Conservation (phyloP, 2,888 invertebrate genomes). For the Calliopum simillimum region DNA sequence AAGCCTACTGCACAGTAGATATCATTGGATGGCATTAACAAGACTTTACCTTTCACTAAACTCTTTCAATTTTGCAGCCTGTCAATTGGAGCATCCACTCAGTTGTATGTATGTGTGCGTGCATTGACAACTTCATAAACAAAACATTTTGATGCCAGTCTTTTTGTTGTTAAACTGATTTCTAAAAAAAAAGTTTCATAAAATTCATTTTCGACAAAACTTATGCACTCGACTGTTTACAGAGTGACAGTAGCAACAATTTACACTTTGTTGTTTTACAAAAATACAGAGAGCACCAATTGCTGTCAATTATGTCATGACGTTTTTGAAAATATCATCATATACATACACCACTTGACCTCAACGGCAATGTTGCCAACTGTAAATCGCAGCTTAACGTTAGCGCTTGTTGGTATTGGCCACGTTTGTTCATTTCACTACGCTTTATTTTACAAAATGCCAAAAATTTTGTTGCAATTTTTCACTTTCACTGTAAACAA, state of each 20-base stretch:
- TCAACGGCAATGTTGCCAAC: background rate
- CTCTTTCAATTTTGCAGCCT: constrained; percentile 23
- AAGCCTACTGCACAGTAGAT: too few species aligned
- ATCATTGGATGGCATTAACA: background rate
- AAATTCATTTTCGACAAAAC: background rate
- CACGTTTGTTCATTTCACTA: background rate
- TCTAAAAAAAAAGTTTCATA: too few species aligned
- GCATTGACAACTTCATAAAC: background rate
- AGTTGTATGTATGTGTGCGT: background rate
- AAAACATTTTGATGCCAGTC: background rate
- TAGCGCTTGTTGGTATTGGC: too few species aligned
- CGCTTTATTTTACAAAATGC: background rate
- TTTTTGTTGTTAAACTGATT: too few species aligned
- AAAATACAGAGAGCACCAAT: too few species aligned
- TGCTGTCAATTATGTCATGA: too few species aligned
- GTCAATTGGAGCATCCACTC: constrained; percentile 21
- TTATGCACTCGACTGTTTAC: background rate
- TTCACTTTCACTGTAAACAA: constrained; percentile 32
- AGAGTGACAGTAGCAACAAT: constrained; percentile 2
- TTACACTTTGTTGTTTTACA: background rate
- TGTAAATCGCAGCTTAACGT: constrained; percentile 1
- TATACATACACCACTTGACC: constrained; percentile 14
- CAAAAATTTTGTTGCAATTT: constrained; percentile 19
- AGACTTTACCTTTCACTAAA: constrained; percentile 17
- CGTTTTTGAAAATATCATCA: background rate